Conservation (phyloP, 35 echinoderm and acorn worm species). For the Stichopus chloronotus region DNA sequence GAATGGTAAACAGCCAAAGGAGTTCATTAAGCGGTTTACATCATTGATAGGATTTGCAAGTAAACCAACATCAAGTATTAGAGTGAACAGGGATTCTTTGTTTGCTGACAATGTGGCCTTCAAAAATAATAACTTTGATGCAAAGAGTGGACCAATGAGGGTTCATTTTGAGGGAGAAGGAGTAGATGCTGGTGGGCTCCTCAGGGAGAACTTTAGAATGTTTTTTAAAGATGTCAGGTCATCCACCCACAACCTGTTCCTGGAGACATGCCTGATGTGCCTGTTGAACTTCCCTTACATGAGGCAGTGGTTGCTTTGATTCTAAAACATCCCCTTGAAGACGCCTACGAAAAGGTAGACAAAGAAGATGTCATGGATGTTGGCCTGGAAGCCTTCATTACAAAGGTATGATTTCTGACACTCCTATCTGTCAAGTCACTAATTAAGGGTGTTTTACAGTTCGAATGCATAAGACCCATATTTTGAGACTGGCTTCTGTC, state of each 20-base stretch:
- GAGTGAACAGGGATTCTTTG: background rate
- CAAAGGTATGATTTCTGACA: slow-evolving; percentile 8
- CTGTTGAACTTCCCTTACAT: slow-evolving; percentile 24
- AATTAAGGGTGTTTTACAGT: background rate
- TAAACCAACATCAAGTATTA: background rate
- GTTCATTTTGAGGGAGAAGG: slow-evolving; percentile 37
- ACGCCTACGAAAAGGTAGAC: background rate
- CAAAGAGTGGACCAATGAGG: slow-evolving; percentile 12
- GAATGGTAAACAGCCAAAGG: background rate
- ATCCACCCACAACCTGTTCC: background rate
- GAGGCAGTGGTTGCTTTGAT: slow-evolving; percentile 15
- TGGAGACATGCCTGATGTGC: background rate
- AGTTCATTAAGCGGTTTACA: background rate
- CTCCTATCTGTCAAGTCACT: background rate
- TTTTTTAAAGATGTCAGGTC: background rate
- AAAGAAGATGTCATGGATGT: slow-evolving; percentile 7
- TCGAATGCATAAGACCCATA: too few species aligned
- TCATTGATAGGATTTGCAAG: slow-evolving; percentile 11
- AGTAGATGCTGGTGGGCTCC: slow-evolving; percentile 30
- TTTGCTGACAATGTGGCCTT: slow-evolving; percentile 45
- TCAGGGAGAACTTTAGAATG: slow-evolving; percentile 25
- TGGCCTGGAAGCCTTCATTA: background rate
- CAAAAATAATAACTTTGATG: background rate
- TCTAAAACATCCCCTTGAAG: background rate
- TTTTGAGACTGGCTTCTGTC: too few species aligned